Percentiles rank a stretch among this genome's conserved stretches.
Evolutionary conservation across 2,113 vertebrate genomes (phyloP).

Genomic region (Calyptommatus sinebrachiatus): DNA sequence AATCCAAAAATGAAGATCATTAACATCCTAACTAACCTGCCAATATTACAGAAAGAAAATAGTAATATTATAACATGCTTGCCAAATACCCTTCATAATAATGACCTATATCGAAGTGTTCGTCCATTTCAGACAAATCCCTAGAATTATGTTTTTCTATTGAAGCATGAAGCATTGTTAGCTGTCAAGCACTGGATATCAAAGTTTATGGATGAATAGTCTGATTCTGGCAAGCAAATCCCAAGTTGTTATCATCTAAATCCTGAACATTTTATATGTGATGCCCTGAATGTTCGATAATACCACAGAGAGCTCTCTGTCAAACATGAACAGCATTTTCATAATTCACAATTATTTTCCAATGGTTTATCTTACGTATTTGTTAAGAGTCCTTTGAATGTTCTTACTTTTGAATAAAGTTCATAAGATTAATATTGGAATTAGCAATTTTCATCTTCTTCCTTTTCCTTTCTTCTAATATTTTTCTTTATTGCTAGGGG

Average conservation of each 20-base stretch:
- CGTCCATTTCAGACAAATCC: constrained; percentile 21
- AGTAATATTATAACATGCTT: constrained; percentile 15
- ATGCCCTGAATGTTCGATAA: constrained; percentile 32
- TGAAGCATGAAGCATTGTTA: constrained; percentile 18
- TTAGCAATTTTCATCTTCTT: no score
- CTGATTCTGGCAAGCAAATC: background rate
- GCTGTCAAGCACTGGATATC: constrained; percentile 28
- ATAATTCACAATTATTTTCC: constrained; percentile 8
- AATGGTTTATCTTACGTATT: background rate
- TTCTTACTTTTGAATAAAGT: background rate
- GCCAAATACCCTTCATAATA: constrained; percentile 28
- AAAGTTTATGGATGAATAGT: rapidly evolving
- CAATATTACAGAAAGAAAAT: constrained; percentile 40
- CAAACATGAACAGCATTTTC: constrained; percentile 22
- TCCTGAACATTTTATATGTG: background rate
- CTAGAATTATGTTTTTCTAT: background rate
- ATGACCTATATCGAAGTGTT: constrained; percentile 10
- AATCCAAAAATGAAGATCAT: constrained; percentile 54
- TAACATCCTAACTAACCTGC: constrained; percentile 57
- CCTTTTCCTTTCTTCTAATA: no score
- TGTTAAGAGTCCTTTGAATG: constrained; percentile 1
- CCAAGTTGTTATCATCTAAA: constrained; percentile 4
- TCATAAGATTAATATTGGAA: no score
- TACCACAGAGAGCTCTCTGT: background rate
- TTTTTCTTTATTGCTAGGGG: no score